Evolutionary conservation across 2,888 invertebrate species (phyloP).

Genomic region (Hypomecis atomaria): DNA sequence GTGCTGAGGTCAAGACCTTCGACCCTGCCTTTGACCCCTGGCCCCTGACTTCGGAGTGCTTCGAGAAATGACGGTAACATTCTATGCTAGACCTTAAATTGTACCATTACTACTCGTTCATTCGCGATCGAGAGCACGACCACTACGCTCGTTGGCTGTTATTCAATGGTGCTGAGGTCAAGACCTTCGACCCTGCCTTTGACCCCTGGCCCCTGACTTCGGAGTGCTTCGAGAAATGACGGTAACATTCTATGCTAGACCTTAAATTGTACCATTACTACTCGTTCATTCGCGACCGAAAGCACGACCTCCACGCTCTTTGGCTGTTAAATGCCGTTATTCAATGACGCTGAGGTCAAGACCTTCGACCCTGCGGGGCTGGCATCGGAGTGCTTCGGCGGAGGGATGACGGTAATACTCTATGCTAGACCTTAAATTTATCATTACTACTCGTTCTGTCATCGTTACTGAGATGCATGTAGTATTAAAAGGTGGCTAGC

Average conservation of each 20-base stretch:
- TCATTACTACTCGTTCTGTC: too few relatives aligned
- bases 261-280: slow-evolving; percentile 89
- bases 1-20: slow-evolving; percentile 97
- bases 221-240: slow-evolving; percentile 99
- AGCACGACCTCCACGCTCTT: slow-evolving; percentile 90
- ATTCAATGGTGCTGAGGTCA: slow-evolving; percentile 97
- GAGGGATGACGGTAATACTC: slow-evolving; percentile 99
- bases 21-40: slow-evolving; percentile 95
- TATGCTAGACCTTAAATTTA: too few relatives aligned
- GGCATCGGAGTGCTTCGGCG: slow-evolving; percentile 98
- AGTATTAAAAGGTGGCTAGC: too few relatives aligned
- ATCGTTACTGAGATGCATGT: too few relatives aligned
- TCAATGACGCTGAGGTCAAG: slow-evolving; percentile 97
- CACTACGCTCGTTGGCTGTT: slow-evolving; percentile 95
- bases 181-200: slow-evolving; percentile 97
- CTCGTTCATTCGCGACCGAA: slow-evolving; percentile 96
- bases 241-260: slow-evolving; percentile 68
- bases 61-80: slow-evolving; percentile 95
- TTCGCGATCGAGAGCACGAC: slow-evolving; percentile 91
- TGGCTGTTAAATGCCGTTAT: slow-evolving; percentile 97
- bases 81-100: not conserved
- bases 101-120: slow-evolving; percentile 96
- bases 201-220: slow-evolving; percentile 97
- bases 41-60: slow-evolving; percentile 97
- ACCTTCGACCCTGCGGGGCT: slow-evolving; percentile 97